These are phyloP conservation scores for Chrysopilus asiliformis DNA, from an alignment of 2,888 invertebrate genomes.

Conservation along the genomic window DNA sequence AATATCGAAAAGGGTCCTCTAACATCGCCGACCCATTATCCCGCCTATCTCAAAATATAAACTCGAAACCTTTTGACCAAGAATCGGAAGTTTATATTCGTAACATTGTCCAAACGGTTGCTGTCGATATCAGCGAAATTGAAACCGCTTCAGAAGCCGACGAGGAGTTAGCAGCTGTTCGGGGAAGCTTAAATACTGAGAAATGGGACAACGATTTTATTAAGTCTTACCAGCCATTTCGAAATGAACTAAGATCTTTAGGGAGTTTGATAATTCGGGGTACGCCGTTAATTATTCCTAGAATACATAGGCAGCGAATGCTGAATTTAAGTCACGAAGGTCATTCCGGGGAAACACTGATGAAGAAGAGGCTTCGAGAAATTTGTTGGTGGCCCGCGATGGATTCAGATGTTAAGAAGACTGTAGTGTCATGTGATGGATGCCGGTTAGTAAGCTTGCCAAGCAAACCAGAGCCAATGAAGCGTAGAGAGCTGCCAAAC, in stretches of 20 bases:
- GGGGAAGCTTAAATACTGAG: conserved; percentile 7
- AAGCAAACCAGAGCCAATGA: conserved; percentile 3
- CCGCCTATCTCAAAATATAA: too few relatives aligned
- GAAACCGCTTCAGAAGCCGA: conserved; percentile 5
- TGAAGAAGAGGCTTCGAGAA: too few relatives aligned
- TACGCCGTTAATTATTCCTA: conserved; percentile 12
- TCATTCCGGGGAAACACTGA: conserved; percentile 29
- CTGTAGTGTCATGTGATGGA: conserved; percentile 1
- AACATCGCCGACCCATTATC: conserved; percentile 24
- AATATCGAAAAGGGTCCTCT: conserved; percentile 15
- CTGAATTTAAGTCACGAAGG: conserved; percentile 22
- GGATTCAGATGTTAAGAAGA: too few relatives aligned
- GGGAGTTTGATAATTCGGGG: conserved; percentile 14
- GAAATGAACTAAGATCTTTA: conserved; percentile 12
- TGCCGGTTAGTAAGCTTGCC: conserved; percentile 3
- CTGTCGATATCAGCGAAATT: too few relatives aligned
- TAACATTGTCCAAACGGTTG: too few relatives aligned
- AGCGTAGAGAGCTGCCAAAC: background rate
- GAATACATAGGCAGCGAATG: conserved; percentile 11
- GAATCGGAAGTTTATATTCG: too few relatives aligned
- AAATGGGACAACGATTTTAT: conserved; percentile 5
- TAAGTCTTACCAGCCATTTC: conserved; percentile 9
- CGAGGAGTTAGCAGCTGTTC: conserved; percentile 2
- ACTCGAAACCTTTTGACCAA: too few relatives aligned
- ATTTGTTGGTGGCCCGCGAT: too few relatives aligned